Evolutionary conservation across 2,797 vertebrate species (phyloP), one percentile per base, ranked within the genome.

Genomic region (Odontamblyopus rebecca): DNA sequence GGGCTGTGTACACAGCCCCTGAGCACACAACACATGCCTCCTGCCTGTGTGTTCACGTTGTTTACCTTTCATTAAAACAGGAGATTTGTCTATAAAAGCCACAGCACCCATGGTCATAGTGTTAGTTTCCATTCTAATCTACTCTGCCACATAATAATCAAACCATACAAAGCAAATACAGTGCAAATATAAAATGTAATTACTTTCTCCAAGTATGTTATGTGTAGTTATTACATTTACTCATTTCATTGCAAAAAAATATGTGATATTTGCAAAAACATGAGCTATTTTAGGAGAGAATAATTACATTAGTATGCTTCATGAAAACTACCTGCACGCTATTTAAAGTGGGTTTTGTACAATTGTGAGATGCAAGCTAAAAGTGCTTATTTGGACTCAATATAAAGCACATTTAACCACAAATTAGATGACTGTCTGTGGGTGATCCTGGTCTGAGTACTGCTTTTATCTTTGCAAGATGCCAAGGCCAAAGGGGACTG

Each of bases 41-140:
- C 44, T 62, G 70, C 69, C 76, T 81, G 75, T 82, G 79, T 81
- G 75, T 71, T 77, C 69, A 53, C 32, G 69, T 48, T 87, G 81
- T 91, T 90, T 85, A 82, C 71, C 66, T 88, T 91, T 83, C 82
- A 87, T 88, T 80, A 90, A 75, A 87, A 61, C 6, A 66, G 67
- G 67, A 77, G 78, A 82, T 73, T 61, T 83, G 82, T 91, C 72
- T 74, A 78, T 82, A 77, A 76, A 72, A 71, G 72, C 16, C 18
- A 72, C 62, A 71, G 35, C 59, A n/a, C 61, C 61, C 64, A 13
- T 57, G 76, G 74, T 68, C 77, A 63, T 26, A 6, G 18, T 64
- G 30, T 38, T 64, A 0, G 26, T 56, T 64, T 56, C 61, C 51
- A 50, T 71, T 44, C 26, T 63, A 32, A 73, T 74, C 69, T 76